Conservation (phyloP, 2,888 invertebrate genomes). For the Homarus gammarus region DNA sequence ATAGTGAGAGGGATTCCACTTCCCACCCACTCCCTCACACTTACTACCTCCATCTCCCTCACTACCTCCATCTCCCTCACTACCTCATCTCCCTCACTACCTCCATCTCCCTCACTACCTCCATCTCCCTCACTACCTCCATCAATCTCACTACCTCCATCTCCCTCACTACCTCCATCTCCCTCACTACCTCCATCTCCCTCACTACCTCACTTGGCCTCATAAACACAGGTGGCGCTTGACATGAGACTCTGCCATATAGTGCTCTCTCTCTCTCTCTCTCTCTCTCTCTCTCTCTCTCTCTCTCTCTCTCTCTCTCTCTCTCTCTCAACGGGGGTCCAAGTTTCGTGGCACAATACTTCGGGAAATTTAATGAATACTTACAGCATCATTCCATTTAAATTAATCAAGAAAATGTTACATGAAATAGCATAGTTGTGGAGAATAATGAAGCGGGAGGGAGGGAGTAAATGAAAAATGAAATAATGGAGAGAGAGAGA, state of each 20-base stretch:
- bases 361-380: neutral
- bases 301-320: neutral
- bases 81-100: too few species aligned
- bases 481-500: conserved; percentile 9
- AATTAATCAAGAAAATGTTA: neutral
- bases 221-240: too few species aligned
- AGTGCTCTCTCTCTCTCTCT: too few species aligned
- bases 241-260: too few species aligned
- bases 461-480: neutral
- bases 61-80: too few species aligned
- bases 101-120: neutral
- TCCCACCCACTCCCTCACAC: too few species aligned
- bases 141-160: neutral
- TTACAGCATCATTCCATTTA: neutral
- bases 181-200: neutral
- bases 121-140: neutral
- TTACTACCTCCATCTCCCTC: neutral
- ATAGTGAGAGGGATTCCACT: too few species aligned
- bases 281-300: too few species aligned
- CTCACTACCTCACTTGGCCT: too few species aligned
- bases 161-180: too few species aligned
- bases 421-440: too few species aligned
- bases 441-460: too few species aligned
- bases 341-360: neutral
- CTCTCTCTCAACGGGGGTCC: neutral